Conservation (phyloP, 2,113 vertebrate species). For the Archilochus colubris region DNA sequence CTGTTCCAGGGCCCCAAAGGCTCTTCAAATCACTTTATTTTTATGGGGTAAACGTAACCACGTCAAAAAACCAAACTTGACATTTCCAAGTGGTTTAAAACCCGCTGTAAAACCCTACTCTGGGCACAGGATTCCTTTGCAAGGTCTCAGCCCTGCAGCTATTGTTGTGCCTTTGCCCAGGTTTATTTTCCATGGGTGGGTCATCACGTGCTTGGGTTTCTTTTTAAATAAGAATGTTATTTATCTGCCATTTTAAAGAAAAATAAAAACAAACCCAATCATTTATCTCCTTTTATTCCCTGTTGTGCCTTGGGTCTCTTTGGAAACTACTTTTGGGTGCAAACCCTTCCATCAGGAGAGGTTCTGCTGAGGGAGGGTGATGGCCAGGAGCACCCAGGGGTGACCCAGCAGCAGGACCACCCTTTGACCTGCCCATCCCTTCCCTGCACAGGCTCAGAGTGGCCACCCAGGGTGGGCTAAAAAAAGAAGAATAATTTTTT, state of each 20-base stretch:
- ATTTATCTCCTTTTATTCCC: not conserved
- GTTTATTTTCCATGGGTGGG: not conserved
- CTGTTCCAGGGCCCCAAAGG: not conserved
- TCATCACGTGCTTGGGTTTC: not conserved
- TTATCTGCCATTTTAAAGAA: not conserved
- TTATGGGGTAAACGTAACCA: not conserved
- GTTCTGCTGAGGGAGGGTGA: not conserved
- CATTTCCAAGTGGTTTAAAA: slow-evolving; percentile 29
- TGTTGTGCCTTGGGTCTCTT: fast-evolving
- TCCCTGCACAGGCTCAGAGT: fast-evolving
- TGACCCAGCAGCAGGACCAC: not conserved
- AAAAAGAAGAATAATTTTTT: not conserved
- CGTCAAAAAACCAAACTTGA: not conserved
- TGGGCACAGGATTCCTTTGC: not conserved
- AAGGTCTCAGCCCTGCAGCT: not conserved
- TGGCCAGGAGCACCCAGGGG: fast-evolving
- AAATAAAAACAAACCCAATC: not conserved
- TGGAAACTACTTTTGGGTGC: not conserved
- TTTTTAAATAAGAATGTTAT: not conserved
- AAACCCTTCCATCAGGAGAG: not conserved
- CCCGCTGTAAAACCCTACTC: not conserved
- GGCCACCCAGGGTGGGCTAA: not conserved
- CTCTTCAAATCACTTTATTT: not conserved
- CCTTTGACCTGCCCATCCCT: not conserved
- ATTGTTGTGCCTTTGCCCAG: not conserved